Percentiles rank a stretch among this genome's conserved stretches.
phyloP scores from a whole-genome alignment of 2,888 invertebrate genomes.

The Notodonta ziczac region DNA sequence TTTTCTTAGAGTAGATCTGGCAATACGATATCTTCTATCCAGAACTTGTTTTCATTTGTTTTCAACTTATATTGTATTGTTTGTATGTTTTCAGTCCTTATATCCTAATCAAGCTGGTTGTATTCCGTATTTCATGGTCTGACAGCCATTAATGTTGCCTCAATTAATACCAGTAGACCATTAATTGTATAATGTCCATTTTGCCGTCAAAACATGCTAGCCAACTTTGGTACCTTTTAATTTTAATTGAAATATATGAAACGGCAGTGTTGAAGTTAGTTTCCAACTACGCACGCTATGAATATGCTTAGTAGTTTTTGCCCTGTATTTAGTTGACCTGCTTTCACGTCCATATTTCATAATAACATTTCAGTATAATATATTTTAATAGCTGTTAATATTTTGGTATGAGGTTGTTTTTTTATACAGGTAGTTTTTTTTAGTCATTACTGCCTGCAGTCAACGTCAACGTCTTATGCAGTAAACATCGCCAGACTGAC shows the following conservation, averaged over 20 bases:
- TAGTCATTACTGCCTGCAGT: too few relatives aligned
- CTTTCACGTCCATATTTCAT: neutral
- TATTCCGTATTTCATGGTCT: slow-evolving; percentile 36
- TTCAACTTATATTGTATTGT: too few relatives aligned
- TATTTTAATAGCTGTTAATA: neutral
- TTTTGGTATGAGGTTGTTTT: too few relatives aligned
- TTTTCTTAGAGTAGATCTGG: too few relatives aligned
- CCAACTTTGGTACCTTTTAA: slow-evolving; percentile 27
- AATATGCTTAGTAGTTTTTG: slow-evolving; percentile 9
- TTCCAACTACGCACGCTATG: slow-evolving; percentile 17
- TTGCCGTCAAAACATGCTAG: slow-evolving; percentile 28
- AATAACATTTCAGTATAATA: neutral
- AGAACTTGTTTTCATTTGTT: too few relatives aligned
- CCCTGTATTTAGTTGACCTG: neutral
- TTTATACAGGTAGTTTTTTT: too few relatives aligned
- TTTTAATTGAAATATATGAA: slow-evolving; percentile 24
- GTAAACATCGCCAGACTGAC: too few relatives aligned
- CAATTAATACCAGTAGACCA: slow-evolving; percentile 39
- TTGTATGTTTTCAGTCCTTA: neutral
- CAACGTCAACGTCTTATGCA: too few relatives aligned
- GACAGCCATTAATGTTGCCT: slow-evolving; percentile 32
- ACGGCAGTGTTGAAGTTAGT: slow-evolving; percentile 21
- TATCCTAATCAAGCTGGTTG: slow-evolving; percentile 3
- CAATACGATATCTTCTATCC: too few relatives aligned
- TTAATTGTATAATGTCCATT: slow-evolving; percentile 39